A percentile compares a stretch with the other conserved stretches of the same genome.
These are phyloP conservation scores for Oriolus oriolus DNA, from an alignment of 2,113 vertebrate genomes.

Conservation along the genomic window DNA sequence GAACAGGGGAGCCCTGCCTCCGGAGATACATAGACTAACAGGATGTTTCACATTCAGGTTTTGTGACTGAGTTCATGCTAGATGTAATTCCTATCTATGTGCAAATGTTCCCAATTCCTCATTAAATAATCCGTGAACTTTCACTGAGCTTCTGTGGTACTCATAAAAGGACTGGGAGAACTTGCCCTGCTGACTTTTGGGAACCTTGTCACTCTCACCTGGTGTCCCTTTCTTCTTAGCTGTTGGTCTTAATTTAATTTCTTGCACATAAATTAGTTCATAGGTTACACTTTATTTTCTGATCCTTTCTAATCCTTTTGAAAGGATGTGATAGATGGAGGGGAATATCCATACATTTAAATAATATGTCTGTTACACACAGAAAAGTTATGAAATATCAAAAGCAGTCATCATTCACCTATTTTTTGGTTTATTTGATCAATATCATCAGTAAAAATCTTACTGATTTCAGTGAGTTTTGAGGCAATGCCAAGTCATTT, in stretches of 20 bases:
- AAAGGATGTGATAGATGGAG: neutral
- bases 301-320: neutral
- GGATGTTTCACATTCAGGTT: neutral
- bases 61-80: neutral
- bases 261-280: neutral
- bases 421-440: neutral
- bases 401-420: neutral
- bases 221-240: neutral
- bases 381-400: neutral
- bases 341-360: neutral
- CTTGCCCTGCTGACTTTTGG: neutral
- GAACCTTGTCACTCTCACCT: neutral
- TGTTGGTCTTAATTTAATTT: neutral
- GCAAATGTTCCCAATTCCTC: neutral
- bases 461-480: neutral
- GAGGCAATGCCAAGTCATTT: neutral
- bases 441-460: neutral
- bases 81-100: neutral
- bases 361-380: neutral
- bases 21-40: neutral
- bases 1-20: neutral
- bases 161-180: neutral
- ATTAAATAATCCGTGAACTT: neutral
- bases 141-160: neutral
- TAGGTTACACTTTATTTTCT: neutral